A percentile compares a stretch with the other conserved stretches of the same genome.
Evolutionary conservation across 37 sponge, comb jelly and placozoan genomes (phyloP).

Genomic region (Eunapius fragilis): DNA sequence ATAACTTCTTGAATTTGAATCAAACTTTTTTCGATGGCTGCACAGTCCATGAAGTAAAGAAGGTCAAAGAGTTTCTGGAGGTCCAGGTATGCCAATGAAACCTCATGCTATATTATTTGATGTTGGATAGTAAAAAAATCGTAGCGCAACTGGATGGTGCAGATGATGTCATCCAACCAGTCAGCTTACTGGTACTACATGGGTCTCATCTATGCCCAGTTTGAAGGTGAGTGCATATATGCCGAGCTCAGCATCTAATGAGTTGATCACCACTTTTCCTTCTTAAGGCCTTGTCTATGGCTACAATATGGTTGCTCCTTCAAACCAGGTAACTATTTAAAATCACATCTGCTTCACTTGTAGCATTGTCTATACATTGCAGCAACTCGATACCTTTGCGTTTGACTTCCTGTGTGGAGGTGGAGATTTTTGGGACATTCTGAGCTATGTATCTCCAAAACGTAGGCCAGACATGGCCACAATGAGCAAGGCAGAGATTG

Average conservation of each 20-base stretch:
- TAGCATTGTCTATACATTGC: background rate
- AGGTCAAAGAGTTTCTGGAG: slow-evolving; percentile 26
- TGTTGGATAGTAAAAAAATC: no score
- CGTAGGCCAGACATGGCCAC: slow-evolving; percentile 26
- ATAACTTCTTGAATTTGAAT: slow-evolving; percentile 26
- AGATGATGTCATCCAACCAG: slow-evolving; percentile 11
- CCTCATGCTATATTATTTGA: no score
- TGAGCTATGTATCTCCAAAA: slow-evolving; percentile 12
- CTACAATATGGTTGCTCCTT: slow-evolving; percentile 1
- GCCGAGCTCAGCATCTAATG: no score
- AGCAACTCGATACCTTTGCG: slow-evolving; percentile 53
- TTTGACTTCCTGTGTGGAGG: slow-evolving; percentile 63
- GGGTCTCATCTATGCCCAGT: slow-evolving; percentile 37
- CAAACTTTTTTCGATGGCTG: slow-evolving; percentile 6
- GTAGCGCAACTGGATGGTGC: slow-evolving; percentile 48
- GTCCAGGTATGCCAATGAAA: slow-evolving; percentile 6
- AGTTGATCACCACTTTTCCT: no score
- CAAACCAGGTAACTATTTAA: slow-evolving; percentile 2
- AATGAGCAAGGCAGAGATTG: slow-evolving; percentile 32
- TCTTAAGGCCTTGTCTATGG: background rate
- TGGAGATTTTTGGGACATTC: slow-evolving; percentile 55
- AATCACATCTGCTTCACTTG: no score
- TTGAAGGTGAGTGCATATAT: slow-evolving; percentile 30
- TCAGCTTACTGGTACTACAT: slow-evolving; percentile 50
- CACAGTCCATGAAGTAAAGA: slow-evolving; percentile 3